Evolutionary conservation across 2,888 invertebrate species (phyloP).

Genomic region (Lochmaea capreae): DNA sequence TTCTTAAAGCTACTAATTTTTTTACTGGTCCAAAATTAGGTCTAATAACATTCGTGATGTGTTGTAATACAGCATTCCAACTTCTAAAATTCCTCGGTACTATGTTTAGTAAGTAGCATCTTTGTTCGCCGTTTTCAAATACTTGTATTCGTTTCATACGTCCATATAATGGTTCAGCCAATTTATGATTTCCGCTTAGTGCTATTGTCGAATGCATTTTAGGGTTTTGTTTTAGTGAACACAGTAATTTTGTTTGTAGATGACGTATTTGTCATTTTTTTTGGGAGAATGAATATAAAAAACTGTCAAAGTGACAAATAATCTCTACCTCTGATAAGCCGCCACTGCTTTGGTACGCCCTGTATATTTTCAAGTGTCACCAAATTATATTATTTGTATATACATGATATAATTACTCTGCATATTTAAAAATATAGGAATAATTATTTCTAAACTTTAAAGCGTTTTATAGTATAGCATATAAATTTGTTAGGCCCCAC

Average conservation of each 20-base stretch:
- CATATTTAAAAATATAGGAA: no score
- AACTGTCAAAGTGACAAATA: neutral
- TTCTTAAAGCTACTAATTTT: neutral
- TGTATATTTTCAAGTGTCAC: no score
- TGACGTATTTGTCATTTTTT: neutral
- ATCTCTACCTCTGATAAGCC: no score
- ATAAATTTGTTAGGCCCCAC: no score
- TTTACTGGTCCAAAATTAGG: conserved; percentile 1
- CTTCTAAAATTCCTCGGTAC: conserved; percentile 11
- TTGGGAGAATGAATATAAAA: neutral
- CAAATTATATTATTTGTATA: no score
- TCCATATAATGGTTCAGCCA: neutral
- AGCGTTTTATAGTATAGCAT: no score
- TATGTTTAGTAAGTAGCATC: conserved; percentile 1
- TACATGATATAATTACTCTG: no score
- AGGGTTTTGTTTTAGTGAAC: neutral
- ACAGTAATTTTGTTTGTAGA: neutral
- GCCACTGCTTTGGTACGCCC: no score
- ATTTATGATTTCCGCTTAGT: neutral
- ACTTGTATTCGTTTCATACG: conserved; percentile 8
- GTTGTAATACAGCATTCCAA: conserved; percentile 13
- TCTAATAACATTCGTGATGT: neutral
- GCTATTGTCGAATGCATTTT: neutral
- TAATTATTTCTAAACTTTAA: no score
- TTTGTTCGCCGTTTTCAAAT: conserved; percentile 6